A percentile compares a stretch with the other conserved stretches of the same genome.
phyloP scores from a whole-genome alignment of 2,113 vertebrate genomes.

The Xenopus borealis region DNA sequence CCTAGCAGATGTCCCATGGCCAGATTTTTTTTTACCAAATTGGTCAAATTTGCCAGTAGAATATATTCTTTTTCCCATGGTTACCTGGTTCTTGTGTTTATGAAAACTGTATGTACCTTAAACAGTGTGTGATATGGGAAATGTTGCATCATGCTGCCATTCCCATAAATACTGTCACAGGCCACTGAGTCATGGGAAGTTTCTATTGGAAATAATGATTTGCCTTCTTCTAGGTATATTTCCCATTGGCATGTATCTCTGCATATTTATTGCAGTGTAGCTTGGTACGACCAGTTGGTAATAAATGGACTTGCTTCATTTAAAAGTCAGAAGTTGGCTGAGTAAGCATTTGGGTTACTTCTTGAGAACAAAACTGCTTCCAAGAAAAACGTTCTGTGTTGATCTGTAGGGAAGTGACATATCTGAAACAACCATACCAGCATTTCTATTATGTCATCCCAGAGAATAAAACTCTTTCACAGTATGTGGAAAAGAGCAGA shows the following conservation, averaged over 20 bases:
- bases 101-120: no score
- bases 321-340: constrained; percentile 47
- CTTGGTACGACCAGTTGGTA: constrained; percentile 11
- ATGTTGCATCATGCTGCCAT: no score
- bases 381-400: constrained; percentile 37
- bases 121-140: no score
- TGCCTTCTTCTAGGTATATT: no score
- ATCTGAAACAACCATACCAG: constrained; percentile 45
- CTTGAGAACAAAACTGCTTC: constrained; percentile 44
- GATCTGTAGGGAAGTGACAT: constrained; percentile 47
- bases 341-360: constrained; percentile 10
- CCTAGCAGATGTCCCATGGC: no score
- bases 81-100: no score
- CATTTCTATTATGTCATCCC: constrained; percentile 30
- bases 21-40: no score
- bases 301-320: constrained; percentile 43
- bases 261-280: not conserved
- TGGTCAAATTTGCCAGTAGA: no score
- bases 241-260: not conserved
- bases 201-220: no score
- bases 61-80: no score
- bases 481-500: constrained; percentile 51
- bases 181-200: no score
- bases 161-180: no score
- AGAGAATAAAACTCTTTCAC: constrained; percentile 37